Conservation (phyloP, 1,140 invertebrate genomes). For the Scaptomyza pallida region DNA sequence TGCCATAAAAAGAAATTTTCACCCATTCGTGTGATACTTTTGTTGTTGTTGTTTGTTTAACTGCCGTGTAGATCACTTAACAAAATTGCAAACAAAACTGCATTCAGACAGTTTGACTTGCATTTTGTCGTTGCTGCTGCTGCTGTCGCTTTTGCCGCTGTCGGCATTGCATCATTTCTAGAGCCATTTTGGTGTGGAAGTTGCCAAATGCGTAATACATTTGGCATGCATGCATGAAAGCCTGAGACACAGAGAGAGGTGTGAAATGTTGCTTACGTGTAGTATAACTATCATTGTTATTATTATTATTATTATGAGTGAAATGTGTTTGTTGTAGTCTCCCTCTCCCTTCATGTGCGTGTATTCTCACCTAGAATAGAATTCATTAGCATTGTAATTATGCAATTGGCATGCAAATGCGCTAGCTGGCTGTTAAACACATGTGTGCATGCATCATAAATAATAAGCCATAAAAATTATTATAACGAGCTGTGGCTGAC, state of each 20-base stretch:
- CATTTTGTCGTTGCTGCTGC: constrained; percentile 37
- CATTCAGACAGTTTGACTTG: constrained; percentile 48
- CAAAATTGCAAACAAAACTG: constrained; percentile 52
- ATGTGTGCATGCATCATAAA: constrained; percentile 59
- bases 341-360: constrained; percentile 20
- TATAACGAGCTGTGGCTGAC: constrained; percentile 19
- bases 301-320: constrained; percentile 33
- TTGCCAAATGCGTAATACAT: constrained; percentile 53
- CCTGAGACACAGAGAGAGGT: constrained; percentile 25
- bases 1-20: neutral
- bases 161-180: constrained; percentile 62
- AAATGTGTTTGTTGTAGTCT: constrained; percentile 33
- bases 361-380: constrained; percentile 28
- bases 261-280: constrained; percentile 55
- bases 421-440: constrained; percentile 1
- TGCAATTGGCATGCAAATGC: constrained; percentile 73
- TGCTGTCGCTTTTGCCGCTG: constrained; percentile 21
- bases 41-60: constrained; percentile 17
- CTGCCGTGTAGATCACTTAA: constrained; percentile 44
- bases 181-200: constrained; percentile 38
- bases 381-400: constrained; percentile 53
- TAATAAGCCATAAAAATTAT: constrained; percentile 54
- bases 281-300: too few species aligned
- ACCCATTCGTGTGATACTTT: neutral
- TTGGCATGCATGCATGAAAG: constrained; percentile 37